A percentile compares a stretch with the other conserved stretches of the same genome.
phyloP scores from a whole-genome alignment of 2,797 vertebrate species.

The Phoebastria nigripes region DNA sequence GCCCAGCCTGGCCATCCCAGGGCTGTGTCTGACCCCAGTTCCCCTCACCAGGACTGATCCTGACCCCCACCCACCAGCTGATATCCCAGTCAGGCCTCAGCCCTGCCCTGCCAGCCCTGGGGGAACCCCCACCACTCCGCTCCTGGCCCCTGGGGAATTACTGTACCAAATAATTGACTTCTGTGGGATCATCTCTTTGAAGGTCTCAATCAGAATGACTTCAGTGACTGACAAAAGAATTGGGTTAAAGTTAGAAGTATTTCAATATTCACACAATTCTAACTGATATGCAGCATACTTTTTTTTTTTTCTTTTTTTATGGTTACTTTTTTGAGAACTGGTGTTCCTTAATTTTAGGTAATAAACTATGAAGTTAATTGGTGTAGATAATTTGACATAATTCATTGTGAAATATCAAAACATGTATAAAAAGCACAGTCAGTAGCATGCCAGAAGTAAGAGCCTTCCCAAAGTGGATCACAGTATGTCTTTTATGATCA shows the following conservation, averaged over 20 bases:
- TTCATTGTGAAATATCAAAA: neutral
- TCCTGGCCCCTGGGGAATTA: no score
- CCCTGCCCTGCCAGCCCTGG: accelerated
- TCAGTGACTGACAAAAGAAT: neutral
- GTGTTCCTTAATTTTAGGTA: neutral
- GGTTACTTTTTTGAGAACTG: neutral
- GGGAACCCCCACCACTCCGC: accelerated
- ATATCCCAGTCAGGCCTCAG: neutral
- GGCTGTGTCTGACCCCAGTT: neutral
- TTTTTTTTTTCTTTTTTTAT: neutral
- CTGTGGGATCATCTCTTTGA: neutral
- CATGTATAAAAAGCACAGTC: neutral
- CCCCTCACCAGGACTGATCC: neutral
- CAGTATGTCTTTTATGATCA: neutral
- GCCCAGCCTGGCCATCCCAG: no score
- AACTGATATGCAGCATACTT: neutral
- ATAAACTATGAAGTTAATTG: neutral
- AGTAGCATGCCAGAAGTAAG: neutral
- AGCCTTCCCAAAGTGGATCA: neutral
- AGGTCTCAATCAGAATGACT: neutral
- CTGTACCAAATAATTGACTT: neutral
- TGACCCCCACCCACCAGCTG: neutral
- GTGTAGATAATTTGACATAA: neutral
- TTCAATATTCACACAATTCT: neutral
- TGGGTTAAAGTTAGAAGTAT: neutral